Evolutionary conservation across 2,113 vertebrate species (phyloP), one percentile per base, ranked within the genome.

Genomic region (Cervus canadensis): DNA sequence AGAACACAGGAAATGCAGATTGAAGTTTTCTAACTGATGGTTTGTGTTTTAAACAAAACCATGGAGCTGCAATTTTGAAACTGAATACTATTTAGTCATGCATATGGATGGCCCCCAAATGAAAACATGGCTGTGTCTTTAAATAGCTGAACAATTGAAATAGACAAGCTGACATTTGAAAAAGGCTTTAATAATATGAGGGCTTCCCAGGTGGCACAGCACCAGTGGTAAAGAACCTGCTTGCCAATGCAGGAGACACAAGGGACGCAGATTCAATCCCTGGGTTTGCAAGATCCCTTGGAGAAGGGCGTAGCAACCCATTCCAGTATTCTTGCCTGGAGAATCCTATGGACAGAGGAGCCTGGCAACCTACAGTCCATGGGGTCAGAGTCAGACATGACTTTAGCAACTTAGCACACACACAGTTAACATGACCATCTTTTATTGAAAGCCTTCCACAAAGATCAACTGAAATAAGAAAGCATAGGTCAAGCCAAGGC

Each of bases 151-250:
- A 19, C 59, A 81, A 62, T 91, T 98, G 43, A 92, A 94, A 91
- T 74, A 94, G 86, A 95, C 84, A 97, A 95, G 48, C 30, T 98
- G 96, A 98, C 96, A 93, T 98, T 97, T 97, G 83, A 87, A 95
- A 82, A 97, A 95, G 10, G 57, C 36, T 95, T 43, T 43, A 26
- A 43, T 76, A 43, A 76, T 26, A 76, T 76, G 21, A 76, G 6
- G 23, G 40, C 71, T 76, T 76, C 23, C 71, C 40, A 76, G 71
- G 40, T 76, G 71, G 71, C n/a, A 40, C 67, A 76, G 36, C n/a
- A 21, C 12, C 40, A 25, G 12, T 76, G 23, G 40, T 43, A 43
- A 76, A 76, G 12, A 43, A 76, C 36, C 12, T 76, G 71, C 21
- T 26, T 76, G 12, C 40, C 71, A 43, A 13, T 26, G 36, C 36